A percentile compares a stretch with the other conserved stretches of the same genome.
phyloP scores from a whole-genome alignment of 2,888 invertebrate species.

The Nipponacmea schrenckii region DNA sequence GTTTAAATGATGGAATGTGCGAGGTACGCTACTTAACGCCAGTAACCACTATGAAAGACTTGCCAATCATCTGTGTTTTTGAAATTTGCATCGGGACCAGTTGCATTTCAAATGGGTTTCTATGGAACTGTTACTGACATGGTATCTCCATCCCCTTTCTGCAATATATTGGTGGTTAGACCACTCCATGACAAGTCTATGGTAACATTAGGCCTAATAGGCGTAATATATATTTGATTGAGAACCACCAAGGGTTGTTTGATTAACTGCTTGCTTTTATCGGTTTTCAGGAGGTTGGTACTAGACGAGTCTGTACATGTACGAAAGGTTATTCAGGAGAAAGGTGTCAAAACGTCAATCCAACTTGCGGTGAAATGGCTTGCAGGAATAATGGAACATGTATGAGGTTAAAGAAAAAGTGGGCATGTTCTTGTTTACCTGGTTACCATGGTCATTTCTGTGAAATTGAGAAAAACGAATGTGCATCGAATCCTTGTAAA shows the following conservation, averaged over 20 bases:
- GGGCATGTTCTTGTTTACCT: constrained; percentile 39
- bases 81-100: neutral
- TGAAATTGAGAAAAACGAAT: constrained; percentile 41
- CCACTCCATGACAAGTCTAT: no score
- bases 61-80: neutral
- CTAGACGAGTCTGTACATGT: constrained; percentile 37
- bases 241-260: no score
- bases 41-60: neutral
- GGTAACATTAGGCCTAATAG: no score
- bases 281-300: constrained; percentile 32
- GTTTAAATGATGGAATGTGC: constrained; percentile 45
- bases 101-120: no score
- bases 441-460: constrained; percentile 41
- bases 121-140: no score
- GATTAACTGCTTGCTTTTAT: no score
- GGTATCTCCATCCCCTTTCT: no score
- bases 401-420: constrained; percentile 28
- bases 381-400: constrained; percentile 48
- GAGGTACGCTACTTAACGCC: constrained; percentile 31
- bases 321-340: constrained; percentile 38
- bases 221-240: no score
- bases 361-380: constrained; percentile 37
- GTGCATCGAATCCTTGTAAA: constrained; percentile 42
- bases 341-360: constrained; percentile 39
- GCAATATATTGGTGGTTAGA: no score